A percentile compares a stretch with the other conserved stretches of the same genome.
These are phyloP conservation scores for Andrena camellia DNA, from an alignment of 2,888 invertebrate species.

Conservation along the genomic window DNA sequence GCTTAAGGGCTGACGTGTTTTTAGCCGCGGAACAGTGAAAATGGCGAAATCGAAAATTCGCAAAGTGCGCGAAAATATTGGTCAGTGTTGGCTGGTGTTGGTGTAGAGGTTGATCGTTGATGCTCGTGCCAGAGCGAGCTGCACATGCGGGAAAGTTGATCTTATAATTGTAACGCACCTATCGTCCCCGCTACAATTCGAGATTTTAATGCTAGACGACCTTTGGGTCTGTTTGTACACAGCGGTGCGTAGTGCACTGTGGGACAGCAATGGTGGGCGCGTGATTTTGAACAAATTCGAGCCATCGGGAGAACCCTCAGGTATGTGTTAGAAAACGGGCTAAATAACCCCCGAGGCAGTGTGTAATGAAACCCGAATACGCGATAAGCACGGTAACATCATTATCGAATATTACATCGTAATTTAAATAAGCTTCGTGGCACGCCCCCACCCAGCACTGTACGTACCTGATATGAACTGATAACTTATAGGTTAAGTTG, in stretches of 20 bases:
- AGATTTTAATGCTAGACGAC: conserved; percentile 65
- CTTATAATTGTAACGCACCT: conserved; percentile 6
- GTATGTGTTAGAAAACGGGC: conserved; percentile 58
- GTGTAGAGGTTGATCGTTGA: conserved; percentile 29
- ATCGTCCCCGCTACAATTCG: conserved; percentile 36
- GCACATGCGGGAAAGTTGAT: conserved; percentile 30
- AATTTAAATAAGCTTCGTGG: conserved; percentile 60
- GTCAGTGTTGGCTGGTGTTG: conserved; percentile 32
- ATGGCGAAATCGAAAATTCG: conserved; percentile 81
- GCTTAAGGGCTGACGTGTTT: conserved; percentile 77
- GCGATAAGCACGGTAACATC: background rate
- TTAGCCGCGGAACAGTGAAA: conserved; percentile 79
- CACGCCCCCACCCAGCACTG: conserved; percentile 77
- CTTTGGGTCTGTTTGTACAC: conserved; percentile 81
- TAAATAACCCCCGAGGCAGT: conserved; percentile 17
- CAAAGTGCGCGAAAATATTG: conserved; percentile 80
- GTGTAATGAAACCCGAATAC: conserved; percentile 16
- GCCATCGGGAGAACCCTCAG: conserved; percentile 71
- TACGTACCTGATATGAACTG: conserved; percentile 78
- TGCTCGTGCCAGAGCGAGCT: conserved; percentile 3
- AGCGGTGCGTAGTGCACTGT: conserved; percentile 81
- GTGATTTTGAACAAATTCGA: conserved; percentile 86
- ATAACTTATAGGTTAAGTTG: conserved; percentile 81
- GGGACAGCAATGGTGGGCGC: conserved; percentile 86
- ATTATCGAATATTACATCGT: conserved; percentile 16